Evolutionary conservation across 2,797 vertebrate genomes (phyloP).

Genomic region (Peromyscus aztecus): DNA sequence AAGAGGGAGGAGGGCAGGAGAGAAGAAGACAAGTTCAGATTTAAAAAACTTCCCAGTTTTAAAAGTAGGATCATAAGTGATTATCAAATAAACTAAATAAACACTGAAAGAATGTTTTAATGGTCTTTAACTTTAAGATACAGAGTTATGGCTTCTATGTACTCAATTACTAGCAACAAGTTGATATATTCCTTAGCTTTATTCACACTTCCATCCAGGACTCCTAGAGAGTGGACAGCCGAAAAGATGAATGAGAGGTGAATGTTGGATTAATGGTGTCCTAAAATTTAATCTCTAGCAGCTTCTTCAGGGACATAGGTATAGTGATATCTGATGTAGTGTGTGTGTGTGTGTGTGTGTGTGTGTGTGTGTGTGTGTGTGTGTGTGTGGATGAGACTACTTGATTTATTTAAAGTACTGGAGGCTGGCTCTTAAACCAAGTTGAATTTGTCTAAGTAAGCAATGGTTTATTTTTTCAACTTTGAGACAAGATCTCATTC

Average conservation of each 20-base stretch:
- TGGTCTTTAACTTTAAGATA: neutral
- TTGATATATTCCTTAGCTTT: neutral
- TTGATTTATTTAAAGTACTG: neutral
- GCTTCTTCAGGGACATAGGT: neutral
- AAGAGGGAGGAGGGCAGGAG: neutral
- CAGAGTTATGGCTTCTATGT: neutral
- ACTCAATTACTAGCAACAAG: neutral
- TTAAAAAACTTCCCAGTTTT: neutral
- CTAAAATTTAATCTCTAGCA: neutral
- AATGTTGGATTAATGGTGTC: neutral
- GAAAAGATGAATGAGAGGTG: neutral
- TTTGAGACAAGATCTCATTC: neutral
- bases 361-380: neutral
- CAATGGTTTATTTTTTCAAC: neutral
- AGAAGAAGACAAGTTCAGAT: neutral
- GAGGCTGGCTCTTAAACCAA: neutral
- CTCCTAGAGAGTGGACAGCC: neutral
- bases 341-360: neutral
- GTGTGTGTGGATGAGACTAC: accelerated
- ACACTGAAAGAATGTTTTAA: neutral
- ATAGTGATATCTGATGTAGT: neutral
- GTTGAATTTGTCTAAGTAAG: neutral
- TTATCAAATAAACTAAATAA: neutral
- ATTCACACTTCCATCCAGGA: neutral
- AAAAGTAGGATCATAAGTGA: neutral